Evolutionary conservation across 92 coral and sea anemone genomes (phyloP).

Genomic region (Epizoanthus stellaris): DNA sequence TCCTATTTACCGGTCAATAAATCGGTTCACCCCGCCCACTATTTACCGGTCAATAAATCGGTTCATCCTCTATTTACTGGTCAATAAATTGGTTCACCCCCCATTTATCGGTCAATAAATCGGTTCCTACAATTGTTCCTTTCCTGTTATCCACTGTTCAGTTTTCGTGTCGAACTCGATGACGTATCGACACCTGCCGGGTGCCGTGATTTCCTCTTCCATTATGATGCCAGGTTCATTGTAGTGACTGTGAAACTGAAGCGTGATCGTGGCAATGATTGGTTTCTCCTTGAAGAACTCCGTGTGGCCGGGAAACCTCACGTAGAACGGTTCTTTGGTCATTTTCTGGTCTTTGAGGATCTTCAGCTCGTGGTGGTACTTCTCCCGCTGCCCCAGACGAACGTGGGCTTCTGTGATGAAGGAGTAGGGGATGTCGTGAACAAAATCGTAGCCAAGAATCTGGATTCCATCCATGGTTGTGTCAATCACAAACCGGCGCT

Average conservation of each 20-base stretch:
- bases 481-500: slow-evolving; percentile 74
- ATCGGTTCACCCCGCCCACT: too few relatives aligned
- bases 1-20: too few relatives aligned
- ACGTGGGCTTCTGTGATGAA: slow-evolving; percentile 65
- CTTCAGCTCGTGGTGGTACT: slow-evolving; percentile 37
- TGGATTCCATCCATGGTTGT: slow-evolving; percentile 52
- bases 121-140: slow-evolving; percentile 16
- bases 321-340: slow-evolving; percentile 68
- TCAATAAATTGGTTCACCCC: too few relatives aligned
- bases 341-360: slow-evolving; percentile 54
- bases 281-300: slow-evolving; percentile 48
- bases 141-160: slow-evolving; percentile 60
- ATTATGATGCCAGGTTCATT: slow-evolving; percentile 67
- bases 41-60: too few relatives aligned
- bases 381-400: slow-evolving; percentile 48
- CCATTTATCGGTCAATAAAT: too few relatives aligned
- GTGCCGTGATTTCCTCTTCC: slow-evolving; percentile 37
- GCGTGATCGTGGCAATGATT: slow-evolving; percentile 45
- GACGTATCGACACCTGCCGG: slow-evolving; percentile 63
- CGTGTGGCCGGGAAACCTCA: slow-evolving; percentile 47
- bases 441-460: slow-evolving; percentile 73
- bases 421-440: slow-evolving; percentile 73
- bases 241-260: slow-evolving; percentile 74
- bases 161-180: slow-evolving; percentile 56
- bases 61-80: too few relatives aligned